Evolutionary conservation across 2,797 vertebrate genomes (phyloP).

Genomic region (Neoniphon sammara): DNA sequence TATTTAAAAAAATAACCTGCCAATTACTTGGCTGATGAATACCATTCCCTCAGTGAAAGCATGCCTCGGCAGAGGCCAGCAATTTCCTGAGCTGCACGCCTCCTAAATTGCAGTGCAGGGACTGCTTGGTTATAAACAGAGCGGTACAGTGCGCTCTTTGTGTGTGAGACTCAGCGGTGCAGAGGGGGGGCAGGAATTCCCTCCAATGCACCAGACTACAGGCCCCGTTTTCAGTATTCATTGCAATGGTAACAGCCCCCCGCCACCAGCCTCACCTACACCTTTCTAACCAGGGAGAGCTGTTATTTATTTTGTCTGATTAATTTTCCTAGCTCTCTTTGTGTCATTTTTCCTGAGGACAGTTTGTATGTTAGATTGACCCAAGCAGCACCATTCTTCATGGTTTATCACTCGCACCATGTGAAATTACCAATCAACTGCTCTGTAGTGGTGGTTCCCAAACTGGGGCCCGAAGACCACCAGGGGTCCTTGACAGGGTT

Average conservation of each 20-base stretch:
- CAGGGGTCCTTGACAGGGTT: no score
- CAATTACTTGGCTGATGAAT: constrained; percentile 95
- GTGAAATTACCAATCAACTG: no score
- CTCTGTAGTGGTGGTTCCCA: no score
- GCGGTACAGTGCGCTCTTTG: constrained; percentile 92
- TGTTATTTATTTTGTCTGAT: constrained; percentile 49
- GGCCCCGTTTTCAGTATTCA: constrained; percentile 86
- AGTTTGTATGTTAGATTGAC: constrained; percentile 40
- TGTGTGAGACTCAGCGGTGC: constrained; percentile 74
- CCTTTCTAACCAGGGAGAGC: constrained; percentile 38
- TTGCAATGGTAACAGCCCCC: constrained; percentile 74
- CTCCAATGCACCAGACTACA: constrained; percentile 84
- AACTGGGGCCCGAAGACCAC: no score
- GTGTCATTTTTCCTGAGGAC: background rate
- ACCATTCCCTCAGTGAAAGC: constrained; percentile 95
- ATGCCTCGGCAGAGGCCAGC: constrained; percentile 89
- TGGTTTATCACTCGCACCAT: no score
- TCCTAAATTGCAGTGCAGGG: constrained; percentile 95
- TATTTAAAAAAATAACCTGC: constrained; percentile 90
- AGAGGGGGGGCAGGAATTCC: constrained; percentile 83
- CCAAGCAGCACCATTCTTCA: background rate
- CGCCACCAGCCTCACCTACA: constrained; percentile 41
- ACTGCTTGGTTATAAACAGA: constrained; percentile 86
- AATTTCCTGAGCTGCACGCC: constrained; percentile 96
- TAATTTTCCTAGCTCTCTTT: constrained; percentile 23